These are phyloP conservation scores for Rhopalosiphum padi DNA, from an alignment of 1,140 invertebrate genomes.

Conservation along the genomic window DNA sequence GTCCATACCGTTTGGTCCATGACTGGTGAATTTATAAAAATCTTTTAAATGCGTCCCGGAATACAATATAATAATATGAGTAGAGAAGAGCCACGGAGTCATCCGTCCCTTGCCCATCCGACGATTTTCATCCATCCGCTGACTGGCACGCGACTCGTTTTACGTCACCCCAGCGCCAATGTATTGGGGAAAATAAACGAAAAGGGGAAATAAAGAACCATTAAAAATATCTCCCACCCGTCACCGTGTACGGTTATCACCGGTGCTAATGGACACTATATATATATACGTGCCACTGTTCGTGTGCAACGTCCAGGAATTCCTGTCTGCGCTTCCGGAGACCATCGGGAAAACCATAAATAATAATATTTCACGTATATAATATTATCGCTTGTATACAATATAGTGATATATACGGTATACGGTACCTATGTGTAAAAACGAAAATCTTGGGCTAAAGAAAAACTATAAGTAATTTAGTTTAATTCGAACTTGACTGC, in stretches of 20 bases:
- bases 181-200: background rate
- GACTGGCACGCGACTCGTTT: background rate
- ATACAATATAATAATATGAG: background rate
- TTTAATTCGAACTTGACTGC: background rate
- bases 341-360: conserved; percentile 17
- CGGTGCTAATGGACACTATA: conserved; percentile 27
- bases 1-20: background rate
- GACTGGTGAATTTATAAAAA: background rate
- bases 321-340: conserved; percentile 41
- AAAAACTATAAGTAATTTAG: background rate
- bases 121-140: background rate
- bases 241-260: background rate
- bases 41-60: background rate
- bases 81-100: background rate
- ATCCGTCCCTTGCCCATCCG: background rate
- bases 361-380: background rate
- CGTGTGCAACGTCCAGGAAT: conserved; percentile 51
- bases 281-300: background rate
- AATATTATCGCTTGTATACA: background rate
- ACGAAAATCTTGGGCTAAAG: background rate
- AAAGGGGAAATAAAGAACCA: background rate
- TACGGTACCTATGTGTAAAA: background rate
- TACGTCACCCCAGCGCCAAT: background rate
- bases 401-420: too few relatives aligned
- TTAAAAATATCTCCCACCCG: conserved; percentile 21